phyloP scores from a whole-genome alignment of 2,888 invertebrate genomes.

The Trachelus iudaicus region DNA sequence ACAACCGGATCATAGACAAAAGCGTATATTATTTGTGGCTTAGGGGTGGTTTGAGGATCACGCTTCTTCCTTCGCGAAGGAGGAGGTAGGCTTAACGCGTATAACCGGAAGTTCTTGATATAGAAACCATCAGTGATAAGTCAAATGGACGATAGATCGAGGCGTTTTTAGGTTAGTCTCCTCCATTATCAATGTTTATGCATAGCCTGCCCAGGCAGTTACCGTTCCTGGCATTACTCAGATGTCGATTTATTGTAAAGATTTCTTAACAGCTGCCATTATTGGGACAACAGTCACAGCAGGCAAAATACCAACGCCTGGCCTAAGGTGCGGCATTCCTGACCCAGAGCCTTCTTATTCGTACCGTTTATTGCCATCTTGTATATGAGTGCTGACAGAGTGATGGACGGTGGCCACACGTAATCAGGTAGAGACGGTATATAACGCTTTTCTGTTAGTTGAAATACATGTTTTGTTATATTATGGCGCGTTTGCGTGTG shows the following conservation, averaged over 20 bases:
- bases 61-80: neutral
- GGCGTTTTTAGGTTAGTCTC: neutral
- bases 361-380: constrained; percentile 34
- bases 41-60: neutral
- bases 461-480: constrained; percentile 19
- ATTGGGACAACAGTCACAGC: constrained; percentile 31
- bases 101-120: neutral
- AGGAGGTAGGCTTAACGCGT: neutral
- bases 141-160: neutral
- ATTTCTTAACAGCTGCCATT: constrained; percentile 45
- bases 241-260: constrained; percentile 30
- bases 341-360: constrained; percentile 30
- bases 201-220: neutral
- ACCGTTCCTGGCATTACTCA: neutral
- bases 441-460: constrained; percentile 41
- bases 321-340: constrained; percentile 27
- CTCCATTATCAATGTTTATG: neutral
- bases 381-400: constrained; percentile 26
- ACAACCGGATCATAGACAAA: neutral
- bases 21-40: neutral
- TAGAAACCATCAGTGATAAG: neutral
- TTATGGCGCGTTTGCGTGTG: constrained; percentile 10
- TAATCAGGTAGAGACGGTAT: constrained; percentile 46
- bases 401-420: constrained; percentile 24
- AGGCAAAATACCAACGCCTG: constrained; percentile 20